Evolutionary conservation across 2,113 vertebrate species (phyloP), one percentile per base, ranked within the genome.

Genomic region (Bujurquina vittata): DNA sequence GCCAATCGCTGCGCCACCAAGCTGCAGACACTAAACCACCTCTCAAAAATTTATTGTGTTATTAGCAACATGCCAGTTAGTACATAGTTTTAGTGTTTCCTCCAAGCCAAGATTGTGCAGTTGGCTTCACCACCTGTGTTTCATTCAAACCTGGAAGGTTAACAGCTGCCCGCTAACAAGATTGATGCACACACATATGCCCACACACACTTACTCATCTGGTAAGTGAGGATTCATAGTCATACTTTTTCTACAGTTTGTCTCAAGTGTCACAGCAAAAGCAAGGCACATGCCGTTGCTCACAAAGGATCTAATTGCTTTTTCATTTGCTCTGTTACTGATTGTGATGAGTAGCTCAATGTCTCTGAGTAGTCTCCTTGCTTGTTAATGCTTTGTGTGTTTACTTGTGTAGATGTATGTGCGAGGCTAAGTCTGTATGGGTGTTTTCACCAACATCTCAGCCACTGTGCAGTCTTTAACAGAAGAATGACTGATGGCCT

Each of bases 101-200:
- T 87, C 15, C 2, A 6, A 84, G 81, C 72, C 52, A n/a, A 79
- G 63, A 69, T 77, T 37, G 35, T 75, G 59, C 49, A 56, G 74
- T 80, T 85, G 85, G 65, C 62, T 73, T 62, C 78, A 35, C 77
- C 91, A 92, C 91, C 90, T 92, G 91, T 94, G 92, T 92, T 86
- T 89, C 85, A 92, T 93, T 92, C 79, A 89, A 90, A 85, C 84
- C 84, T 89, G 74, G 78, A 88, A 91, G 83, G 80, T 86, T 89
- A 89, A 89, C 89, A 89, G 88, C 82, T 90, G 90, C 75, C 65
- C 83, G 87, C 43, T 69, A 86, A 83, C 26, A 84, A 81, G 84
- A 85, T 40, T 78, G 76, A 91, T 85, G 79, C 18, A 77, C 58
- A 75, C 62, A 75, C 58, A 43, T 46, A 60, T 22, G 72, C 22